These are phyloP conservation scores for Cotesia glomerata DNA, from an alignment of 1,140 invertebrate species.

Conservation along the genomic window DNA sequence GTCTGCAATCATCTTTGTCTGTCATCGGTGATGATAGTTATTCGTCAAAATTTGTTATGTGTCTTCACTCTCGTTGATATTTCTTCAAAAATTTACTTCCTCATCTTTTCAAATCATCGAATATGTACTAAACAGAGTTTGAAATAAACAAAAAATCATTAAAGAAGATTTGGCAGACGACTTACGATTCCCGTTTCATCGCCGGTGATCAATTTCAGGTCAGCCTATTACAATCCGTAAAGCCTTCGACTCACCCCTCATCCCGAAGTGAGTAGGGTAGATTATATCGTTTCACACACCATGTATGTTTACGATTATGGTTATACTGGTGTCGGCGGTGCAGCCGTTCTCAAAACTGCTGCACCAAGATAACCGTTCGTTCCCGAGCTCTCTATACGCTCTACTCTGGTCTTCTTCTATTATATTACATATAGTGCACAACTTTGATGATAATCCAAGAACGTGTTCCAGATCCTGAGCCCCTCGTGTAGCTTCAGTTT, in stretches of 20 bases:
- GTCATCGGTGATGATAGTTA: too few relatives aligned
- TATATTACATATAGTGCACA: slow-evolving; percentile 1
- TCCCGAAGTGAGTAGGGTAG: neutral
- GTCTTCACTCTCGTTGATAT: too few relatives aligned
- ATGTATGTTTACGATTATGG: slow-evolving; percentile 40
- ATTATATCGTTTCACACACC: slow-evolving; percentile 41
- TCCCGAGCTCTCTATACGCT: slow-evolving; percentile 8
- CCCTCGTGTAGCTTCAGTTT: too few relatives aligned
- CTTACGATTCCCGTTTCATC: slow-evolving; percentile 23
- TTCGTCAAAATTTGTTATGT: too few relatives aligned
- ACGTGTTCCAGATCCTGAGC: too few relatives aligned
- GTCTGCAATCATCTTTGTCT: too few relatives aligned
- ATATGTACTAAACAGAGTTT: too few relatives aligned
- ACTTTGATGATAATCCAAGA: too few relatives aligned
- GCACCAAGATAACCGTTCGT: slow-evolving; percentile 37
- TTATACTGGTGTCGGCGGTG: slow-evolving; percentile 35
- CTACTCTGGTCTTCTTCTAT: neutral
- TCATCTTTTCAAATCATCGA: too few relatives aligned
- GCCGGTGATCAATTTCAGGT: slow-evolving; percentile 20
- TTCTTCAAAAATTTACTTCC: too few relatives aligned
- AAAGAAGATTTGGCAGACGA: slow-evolving; percentile 21
- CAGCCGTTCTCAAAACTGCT: slow-evolving; percentile 37
- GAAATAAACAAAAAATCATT: slow-evolving; percentile 2
- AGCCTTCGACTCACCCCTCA: slow-evolving; percentile 1
- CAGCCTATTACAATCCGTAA: slow-evolving; percentile 35